These are phyloP conservation scores for Cryptocephalus primarius DNA, from an alignment of 2,888 invertebrate genomes.

Conservation along the genomic window DNA sequence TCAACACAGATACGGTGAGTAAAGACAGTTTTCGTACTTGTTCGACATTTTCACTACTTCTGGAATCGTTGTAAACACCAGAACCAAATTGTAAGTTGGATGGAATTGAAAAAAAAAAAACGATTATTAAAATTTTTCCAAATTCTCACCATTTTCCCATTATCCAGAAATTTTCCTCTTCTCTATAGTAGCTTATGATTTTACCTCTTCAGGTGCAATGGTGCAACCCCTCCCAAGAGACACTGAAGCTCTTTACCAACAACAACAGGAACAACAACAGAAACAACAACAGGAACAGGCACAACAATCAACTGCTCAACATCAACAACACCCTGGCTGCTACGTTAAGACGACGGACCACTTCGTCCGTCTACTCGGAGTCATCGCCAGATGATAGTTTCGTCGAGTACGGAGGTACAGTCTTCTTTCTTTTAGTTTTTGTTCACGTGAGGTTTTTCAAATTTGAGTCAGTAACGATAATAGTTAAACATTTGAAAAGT, in stretches of 20 bases:
- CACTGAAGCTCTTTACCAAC: slow-evolving; percentile 25
- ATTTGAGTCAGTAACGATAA: too few relatives aligned
- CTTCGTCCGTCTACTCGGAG: slow-evolving; percentile 31
- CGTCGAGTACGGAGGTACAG: slow-evolving; percentile 42
- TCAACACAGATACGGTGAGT: background rate
- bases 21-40: too few relatives aligned
- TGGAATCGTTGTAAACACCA: too few relatives aligned
- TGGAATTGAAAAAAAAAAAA: too few relatives aligned
- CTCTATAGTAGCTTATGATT: too few relatives aligned
- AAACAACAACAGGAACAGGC: background rate
- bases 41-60: background rate
- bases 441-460: too few relatives aligned
- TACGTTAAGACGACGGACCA: slow-evolving; percentile 28
- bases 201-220: slow-evolving; percentile 28
- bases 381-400: slow-evolving; percentile 44
- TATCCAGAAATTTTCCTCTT: too few relatives aligned
- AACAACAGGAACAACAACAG: slow-evolving; percentile 29
- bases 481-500: too few relatives aligned
- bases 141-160: too few relatives aligned
- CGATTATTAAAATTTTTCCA: background rate
- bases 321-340: slow-evolving; percentile 37
- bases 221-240: slow-evolving; percentile 30
- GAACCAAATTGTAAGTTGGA: too few relatives aligned
- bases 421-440: too few relatives aligned
- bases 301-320: slow-evolving; percentile 21